These are phyloP conservation scores for Masticophis lateralis DNA, from an alignment of 2,797 vertebrate genomes.

Conservation along the genomic window DNA sequence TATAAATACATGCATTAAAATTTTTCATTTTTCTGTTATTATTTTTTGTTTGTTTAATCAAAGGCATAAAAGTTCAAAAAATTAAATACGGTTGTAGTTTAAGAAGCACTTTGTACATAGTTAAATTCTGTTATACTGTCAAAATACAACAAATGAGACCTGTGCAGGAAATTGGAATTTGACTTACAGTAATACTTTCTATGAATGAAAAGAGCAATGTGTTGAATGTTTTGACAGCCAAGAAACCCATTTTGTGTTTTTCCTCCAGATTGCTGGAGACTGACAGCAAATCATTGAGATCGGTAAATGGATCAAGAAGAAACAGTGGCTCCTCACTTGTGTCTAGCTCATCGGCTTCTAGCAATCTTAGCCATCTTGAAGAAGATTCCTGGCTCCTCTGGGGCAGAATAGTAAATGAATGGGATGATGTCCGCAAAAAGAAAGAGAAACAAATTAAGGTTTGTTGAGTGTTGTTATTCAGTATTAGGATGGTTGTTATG, in stretches of 20 bases:
- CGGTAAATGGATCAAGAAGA: constrained; percentile 94
- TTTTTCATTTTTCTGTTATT: neutral
- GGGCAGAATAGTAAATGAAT: constrained; percentile 97
- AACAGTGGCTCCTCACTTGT: constrained; percentile 97
- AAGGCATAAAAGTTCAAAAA: neutral
- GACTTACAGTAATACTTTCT: neutral
- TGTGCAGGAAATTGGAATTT: constrained; percentile 1
- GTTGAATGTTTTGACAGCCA: neutral
- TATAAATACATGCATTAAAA: neutral
- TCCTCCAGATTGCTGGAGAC: constrained; percentile 90
- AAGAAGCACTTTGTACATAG: neutral
- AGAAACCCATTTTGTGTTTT: constrained; percentile 34
- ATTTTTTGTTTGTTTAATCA: neutral
- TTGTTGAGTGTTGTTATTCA: neutral
- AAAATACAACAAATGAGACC: neutral
- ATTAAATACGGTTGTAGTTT: neutral
- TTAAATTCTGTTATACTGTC: neutral
- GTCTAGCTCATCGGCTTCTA: constrained; percentile 97
- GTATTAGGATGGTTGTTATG: neutral
- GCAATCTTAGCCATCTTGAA: constrained; percentile 97
- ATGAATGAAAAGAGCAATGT: neutral
- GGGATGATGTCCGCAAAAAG: constrained; percentile 96
- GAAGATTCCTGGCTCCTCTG: constrained; percentile 98
- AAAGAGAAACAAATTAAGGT: constrained; percentile 99
- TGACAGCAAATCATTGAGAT: constrained; percentile 92